phyloP scores from a whole-genome alignment of 2,888 invertebrate species.

The Mayetiola destructor region DNA sequence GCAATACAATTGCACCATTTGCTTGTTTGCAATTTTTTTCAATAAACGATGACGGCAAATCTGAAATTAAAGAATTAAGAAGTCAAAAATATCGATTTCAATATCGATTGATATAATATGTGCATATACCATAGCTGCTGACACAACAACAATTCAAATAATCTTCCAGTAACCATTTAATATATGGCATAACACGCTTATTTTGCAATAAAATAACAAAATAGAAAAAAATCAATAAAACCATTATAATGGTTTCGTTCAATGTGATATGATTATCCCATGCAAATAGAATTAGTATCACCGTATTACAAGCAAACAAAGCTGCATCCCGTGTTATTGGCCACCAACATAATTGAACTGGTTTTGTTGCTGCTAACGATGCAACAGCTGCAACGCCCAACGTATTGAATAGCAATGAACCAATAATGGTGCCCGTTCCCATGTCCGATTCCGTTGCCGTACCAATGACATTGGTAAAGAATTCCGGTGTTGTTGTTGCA shows the following conservation, averaged over 20 bases:
- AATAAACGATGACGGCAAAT: neutral
- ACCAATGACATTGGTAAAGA: neutral
- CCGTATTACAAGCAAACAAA: conserved; percentile 60
- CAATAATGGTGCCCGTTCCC: conserved; percentile 44
- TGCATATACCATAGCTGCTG: conserved; percentile 30
- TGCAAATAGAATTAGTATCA: conserved; percentile 52
- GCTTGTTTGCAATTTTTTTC: conserved; percentile 4
- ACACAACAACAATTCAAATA: conserved; percentile 32
- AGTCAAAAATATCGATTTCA: too few species aligned
- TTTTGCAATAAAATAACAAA: conserved; percentile 60
- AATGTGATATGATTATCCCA: conserved; percentile 67
- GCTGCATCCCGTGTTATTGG: conserved; percentile 68
- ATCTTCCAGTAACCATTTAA: conserved; percentile 32
- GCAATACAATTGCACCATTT: neutral
- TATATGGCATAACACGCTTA: conserved; percentile 36
- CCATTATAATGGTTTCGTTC: conserved; percentile 61
- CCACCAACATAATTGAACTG: conserved; percentile 61
- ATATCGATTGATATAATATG: too few species aligned
- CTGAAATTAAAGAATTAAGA: neutral
- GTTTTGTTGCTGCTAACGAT: conserved; percentile 57
- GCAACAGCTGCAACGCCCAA: conserved; percentile 73
- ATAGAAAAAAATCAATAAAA: conserved; percentile 57
- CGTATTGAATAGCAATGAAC: conserved; percentile 75
- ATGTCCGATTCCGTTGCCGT: neutral
- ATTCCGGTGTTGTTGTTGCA: neutral